Evolutionary conservation across 2,797 vertebrate species (phyloP).

Genomic region (Rhynchotus rufescens): DNA sequence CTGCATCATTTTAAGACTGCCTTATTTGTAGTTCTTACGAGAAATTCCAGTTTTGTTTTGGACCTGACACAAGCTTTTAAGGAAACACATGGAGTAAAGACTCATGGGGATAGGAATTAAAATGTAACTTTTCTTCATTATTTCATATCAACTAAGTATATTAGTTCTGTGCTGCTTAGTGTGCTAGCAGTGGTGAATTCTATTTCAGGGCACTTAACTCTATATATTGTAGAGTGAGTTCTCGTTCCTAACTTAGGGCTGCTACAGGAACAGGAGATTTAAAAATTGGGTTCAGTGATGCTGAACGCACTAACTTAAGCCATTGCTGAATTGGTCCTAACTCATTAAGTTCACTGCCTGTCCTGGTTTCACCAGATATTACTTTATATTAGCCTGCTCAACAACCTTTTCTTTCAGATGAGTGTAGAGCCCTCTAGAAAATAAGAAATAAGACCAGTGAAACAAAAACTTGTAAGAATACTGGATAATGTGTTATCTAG

Average conservation of each 20-base stretch:
- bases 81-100: not conserved
- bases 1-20: not conserved
- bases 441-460: not conserved
- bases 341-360: not conserved
- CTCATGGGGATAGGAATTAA: not conserved
- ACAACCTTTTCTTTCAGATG: not conserved
- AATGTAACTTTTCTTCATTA: not conserved
- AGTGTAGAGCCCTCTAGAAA: not conserved
- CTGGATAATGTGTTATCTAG: not conserved
- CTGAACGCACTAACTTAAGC: not conserved
- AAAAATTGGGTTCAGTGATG: not conserved
- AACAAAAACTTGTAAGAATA: not conserved
- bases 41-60: not conserved
- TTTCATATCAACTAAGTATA: not conserved
- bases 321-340: not conserved
- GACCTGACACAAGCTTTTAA: not conserved
- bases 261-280: not conserved
- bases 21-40: not conserved
- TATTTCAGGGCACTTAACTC: not conserved
- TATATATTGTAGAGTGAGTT: accelerated
- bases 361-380: not conserved
- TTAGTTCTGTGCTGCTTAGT: not conserved
- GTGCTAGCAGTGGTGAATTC: not conserved
- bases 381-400: not conserved
- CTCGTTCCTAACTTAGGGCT: not conserved